Percentiles rank a stretch among this genome's conserved stretches.
Evolutionary conservation across 1,140 invertebrate genomes (phyloP).

Genomic region (Lordiphosa clarofinis): DNA sequence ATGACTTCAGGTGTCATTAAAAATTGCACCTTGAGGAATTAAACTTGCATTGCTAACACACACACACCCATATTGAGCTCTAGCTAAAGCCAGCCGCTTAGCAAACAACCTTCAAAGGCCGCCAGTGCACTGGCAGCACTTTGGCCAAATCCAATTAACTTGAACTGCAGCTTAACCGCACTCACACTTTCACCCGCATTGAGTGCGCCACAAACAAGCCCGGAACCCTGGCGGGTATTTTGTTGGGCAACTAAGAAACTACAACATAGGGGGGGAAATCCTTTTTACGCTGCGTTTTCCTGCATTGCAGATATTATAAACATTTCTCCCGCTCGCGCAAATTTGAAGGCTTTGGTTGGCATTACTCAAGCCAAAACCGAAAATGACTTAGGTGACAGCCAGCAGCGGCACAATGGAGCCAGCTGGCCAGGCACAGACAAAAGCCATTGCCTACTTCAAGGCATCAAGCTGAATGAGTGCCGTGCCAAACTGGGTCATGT

Average conservation of each 20-base stretch:
- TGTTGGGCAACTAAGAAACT: slow-evolving; percentile 37
- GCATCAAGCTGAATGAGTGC: slow-evolving; percentile 11
- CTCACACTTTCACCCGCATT: slow-evolving; percentile 8
- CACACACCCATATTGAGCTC: slow-evolving; percentile 1
- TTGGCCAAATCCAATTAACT: slow-evolving; percentile 75
- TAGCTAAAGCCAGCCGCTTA: slow-evolving; percentile 1
- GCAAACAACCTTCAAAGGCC: slow-evolving; percentile 50
- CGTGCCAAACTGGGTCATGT: slow-evolving; percentile 62
- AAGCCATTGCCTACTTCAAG: slow-evolving; percentile 17
- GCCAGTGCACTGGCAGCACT: slow-evolving; percentile 49
- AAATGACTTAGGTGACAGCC: slow-evolving; percentile 62
- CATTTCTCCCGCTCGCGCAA: slow-evolving; percentile 70
- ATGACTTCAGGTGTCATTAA: slow-evolving; percentile 51
- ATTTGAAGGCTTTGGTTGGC: slow-evolving; percentile 50
- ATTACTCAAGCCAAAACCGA: slow-evolving; percentile 55
- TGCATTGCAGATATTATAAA: slow-evolving; percentile 68
- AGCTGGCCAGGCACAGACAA: slow-evolving; percentile 38
- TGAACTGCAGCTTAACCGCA: slow-evolving; percentile 56
- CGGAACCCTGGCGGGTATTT: slow-evolving; percentile 26
- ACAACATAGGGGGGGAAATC: slow-evolving; percentile 28
- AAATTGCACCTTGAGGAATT: slow-evolving; percentile 50
- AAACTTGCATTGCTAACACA: slow-evolving; percentile 47
- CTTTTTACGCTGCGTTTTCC: slow-evolving; percentile 10
- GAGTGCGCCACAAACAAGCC: slow-evolving; percentile 8
- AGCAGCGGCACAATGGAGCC: slow-evolving; percentile 11